Percentiles rank a stretch among this genome's conserved stretches.
These are phyloP conservation scores for Mimachlamys varia DNA, from an alignment of 2,888 invertebrate genomes.

Conservation along the genomic window DNA sequence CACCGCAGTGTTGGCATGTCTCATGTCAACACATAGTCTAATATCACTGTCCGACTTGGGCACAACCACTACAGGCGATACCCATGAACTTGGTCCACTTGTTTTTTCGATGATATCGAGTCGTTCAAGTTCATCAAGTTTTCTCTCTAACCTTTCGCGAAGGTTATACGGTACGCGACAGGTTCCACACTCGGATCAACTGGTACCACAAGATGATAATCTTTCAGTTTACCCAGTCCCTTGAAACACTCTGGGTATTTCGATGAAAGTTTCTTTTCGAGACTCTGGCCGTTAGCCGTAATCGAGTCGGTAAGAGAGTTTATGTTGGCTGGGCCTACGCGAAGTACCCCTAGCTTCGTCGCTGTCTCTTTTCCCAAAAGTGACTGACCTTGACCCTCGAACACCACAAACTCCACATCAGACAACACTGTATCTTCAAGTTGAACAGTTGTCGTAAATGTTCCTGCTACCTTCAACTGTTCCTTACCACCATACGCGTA, in stretches of 20 bases:
- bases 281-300: neutral
- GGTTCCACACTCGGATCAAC: conserved; percentile 42
- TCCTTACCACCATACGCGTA: no score
- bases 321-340: neutral
- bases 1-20: conserved; percentile 51
- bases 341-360: conserved; percentile 44
- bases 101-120: conserved; percentile 53
- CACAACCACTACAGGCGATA: conserved; percentile 53
- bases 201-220: no score
- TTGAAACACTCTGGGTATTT: conserved; percentile 46
- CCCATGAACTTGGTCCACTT: conserved; percentile 54
- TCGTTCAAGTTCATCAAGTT: conserved; percentile 42
- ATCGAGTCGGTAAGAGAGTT: neutral
- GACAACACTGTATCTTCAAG: no score
- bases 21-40: conserved; percentile 58
- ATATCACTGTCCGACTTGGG: conserved; percentile 55
- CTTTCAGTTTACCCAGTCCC: conserved; percentile 49
- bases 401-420: conserved; percentile 45
- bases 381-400: conserved; percentile 43
- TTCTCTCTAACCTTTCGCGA: conserved; percentile 43
- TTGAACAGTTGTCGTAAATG: no score
- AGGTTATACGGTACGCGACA: conserved; percentile 44
- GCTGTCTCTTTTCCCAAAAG: conserved; percentile 43
- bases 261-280: conserved; percentile 5
- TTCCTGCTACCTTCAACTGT: conserved; percentile 48